Evolutionary conservation across 2,113 vertebrate genomes (phyloP).

Genomic region (Sander lucioperca): DNA sequence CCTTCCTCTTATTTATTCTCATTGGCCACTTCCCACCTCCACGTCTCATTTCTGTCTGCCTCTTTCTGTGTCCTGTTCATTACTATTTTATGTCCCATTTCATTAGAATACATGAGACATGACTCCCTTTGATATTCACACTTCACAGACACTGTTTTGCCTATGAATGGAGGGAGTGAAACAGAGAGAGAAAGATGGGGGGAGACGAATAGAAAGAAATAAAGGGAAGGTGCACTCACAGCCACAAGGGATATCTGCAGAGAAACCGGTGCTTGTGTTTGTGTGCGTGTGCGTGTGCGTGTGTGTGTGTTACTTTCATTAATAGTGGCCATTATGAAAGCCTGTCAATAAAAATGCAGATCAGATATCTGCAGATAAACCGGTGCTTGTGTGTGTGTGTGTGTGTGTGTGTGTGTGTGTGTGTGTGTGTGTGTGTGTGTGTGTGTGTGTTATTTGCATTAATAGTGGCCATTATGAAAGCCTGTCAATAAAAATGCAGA

Average conservation of each 20-base stretch:
- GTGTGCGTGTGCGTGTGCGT: constrained; percentile 28
- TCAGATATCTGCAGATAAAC: constrained; percentile 43
- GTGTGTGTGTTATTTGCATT: constrained; percentile 42
- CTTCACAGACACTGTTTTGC: constrained; percentile 43
- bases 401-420: constrained; percentile 27
- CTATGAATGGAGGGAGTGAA: constrained; percentile 67
- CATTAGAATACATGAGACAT: constrained; percentile 74
- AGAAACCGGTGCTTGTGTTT: constrained; percentile 29
- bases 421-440: constrained; percentile 31
- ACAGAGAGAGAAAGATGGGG: constrained; percentile 30
- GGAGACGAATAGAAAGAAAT: constrained; percentile 38
- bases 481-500: constrained; percentile 49
- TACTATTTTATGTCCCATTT: constrained; percentile 68
- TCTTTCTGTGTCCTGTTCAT: constrained; percentile 57
- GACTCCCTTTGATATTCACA: constrained; percentile 72
- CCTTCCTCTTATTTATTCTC: constrained; percentile 44
- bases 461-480: constrained; percentile 32
- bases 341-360: constrained; percentile 49
- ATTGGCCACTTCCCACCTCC: constrained; percentile 48
- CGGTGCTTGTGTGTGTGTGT: constrained; percentile 1
- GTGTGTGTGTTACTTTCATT: constrained; percentile 35
- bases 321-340: constrained; percentile 32
- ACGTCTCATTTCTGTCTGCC: constrained; percentile 47
- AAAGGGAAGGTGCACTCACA: constrained; percentile 33
- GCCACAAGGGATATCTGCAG: constrained; percentile 37